A percentile compares a stretch with the other conserved stretches of the same genome.
phyloP scores from a whole-genome alignment of 2,888 invertebrate genomes.

The Philaethria dido region DNA sequence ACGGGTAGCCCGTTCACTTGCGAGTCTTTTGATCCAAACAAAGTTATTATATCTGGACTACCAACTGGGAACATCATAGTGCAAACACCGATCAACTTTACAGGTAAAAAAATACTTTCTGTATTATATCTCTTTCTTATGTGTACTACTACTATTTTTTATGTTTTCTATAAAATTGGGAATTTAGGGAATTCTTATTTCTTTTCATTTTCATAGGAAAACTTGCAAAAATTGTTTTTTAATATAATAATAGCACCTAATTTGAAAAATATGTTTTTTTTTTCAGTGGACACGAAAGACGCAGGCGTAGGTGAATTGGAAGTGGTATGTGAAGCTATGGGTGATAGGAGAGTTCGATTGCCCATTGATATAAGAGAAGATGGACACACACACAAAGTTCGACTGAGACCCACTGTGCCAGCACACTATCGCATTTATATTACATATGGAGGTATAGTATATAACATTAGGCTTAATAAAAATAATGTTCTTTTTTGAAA shows the following conservation, averaged over 20 bases:
- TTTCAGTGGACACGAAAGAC: slow-evolving; percentile 89
- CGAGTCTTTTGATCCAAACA: slow-evolving; percentile 94
- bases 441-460: slow-evolving; percentile 85
- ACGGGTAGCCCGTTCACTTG: slow-evolving; percentile 97
- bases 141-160: too few species aligned
- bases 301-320: slow-evolving; percentile 94
- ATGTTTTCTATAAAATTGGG: too few species aligned
- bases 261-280: background rate
- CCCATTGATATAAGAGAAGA: slow-evolving; percentile 92
- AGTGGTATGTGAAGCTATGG: slow-evolving; percentile 93
- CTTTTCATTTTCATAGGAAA: too few species aligned
- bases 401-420: slow-evolving; percentile 92
- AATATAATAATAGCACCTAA: too few species aligned
- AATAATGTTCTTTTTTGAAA: background rate
- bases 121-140: too few species aligned
- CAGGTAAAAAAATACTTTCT: slow-evolving; percentile 82
- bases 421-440: slow-evolving; percentile 89
- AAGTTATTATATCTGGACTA: slow-evolving; percentile 90
- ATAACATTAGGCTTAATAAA: too few species aligned
- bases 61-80: slow-evolving; percentile 90
- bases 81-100: slow-evolving; percentile 92
- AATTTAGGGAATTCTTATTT: too few species aligned
- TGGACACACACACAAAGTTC: slow-evolving; percentile 90
- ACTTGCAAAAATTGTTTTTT: too few species aligned
- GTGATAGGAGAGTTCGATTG: slow-evolving; percentile 87